Evolutionary conservation across 1,140 invertebrate species (phyloP), one percentile per base, ranked within the genome.

Genomic region (Drosophila pandora): DNA sequence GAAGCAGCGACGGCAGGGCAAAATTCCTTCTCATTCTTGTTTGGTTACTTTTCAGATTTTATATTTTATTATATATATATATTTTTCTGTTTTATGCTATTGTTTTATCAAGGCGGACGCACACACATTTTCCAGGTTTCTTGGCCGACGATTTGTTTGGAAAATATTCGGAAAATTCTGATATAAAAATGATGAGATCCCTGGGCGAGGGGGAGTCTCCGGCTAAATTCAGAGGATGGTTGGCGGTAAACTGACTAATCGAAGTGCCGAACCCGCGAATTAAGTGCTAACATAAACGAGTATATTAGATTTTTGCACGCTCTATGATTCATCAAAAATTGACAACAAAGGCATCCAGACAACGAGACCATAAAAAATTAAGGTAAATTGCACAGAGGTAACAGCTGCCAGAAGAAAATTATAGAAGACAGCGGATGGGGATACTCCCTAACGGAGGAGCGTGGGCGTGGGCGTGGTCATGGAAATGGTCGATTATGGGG

Each of bases 141-240:
- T n/a, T 13, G 39, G 4, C 17, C 43, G 17, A 28, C 34, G 21
- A 57, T 69, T 67, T 87, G 48, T 71, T 63, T 69, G 54, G 57
- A 68, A 87, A 75, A 64, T 71, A 76, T 78, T 77, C 50, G 34
- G 69, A 61, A 78, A 68, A 60, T 68, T 48, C 73, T 60, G 47
- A 68, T 68, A 56, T 50, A 57, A 74, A 43, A 73, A 63, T 69
- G 34, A 69, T 68, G 37, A 30, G 5, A 17, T 7, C n/a, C 21
- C 32, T 2, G 12, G 32, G 1, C 12, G 30, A n/a, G 13, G 9
- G 62, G 8, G 62, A 37, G 10, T 6, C 25, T 28, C 5, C 25
- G 10, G 32, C 9, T 8, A 10, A 10, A 32, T 32, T 8, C 32
- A 17, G 17, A 6, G 41, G 30, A 21, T 10, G 49, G 13, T 52